Evolutionary conservation across 2,113 vertebrate species (phyloP), one percentile per base, ranked within the genome.

Genomic region (Cryptomyrus ogoouensis): DNA sequence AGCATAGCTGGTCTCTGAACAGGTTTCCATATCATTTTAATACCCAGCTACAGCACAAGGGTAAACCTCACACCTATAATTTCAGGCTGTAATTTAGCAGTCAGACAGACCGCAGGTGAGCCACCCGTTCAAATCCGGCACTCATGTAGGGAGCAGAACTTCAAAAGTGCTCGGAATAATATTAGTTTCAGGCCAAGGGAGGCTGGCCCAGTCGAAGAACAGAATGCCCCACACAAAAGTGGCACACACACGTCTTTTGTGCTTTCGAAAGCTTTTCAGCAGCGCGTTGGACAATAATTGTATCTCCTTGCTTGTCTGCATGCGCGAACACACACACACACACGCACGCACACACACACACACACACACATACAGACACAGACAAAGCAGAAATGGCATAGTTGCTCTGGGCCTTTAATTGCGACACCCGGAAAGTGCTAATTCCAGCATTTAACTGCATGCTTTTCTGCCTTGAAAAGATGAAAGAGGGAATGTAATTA

Each of bases 401-500:
- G 97, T 96, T 95, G 96, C 96, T 97, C 95, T 95, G 95, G 96
- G 95, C 94, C 97, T 97, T 98, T 98, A 97, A 98, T 97, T 97
- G 96, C 95, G 96, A 96, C 96, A 96, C 97, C 96, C 94, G 96
- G 97, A 97, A 97, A 97, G 98, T 98, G 97, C 97, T 98, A 98
- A 99, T 99, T 98, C 97, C 98, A 97, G 97, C 98, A 97, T 99
- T 99, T 99, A 99, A 97, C 97, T 96, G 97, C 97, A 96, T 97
- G 97, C 96, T 98, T 98, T 99, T 99, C 98, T 98, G 98, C 98
- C 97, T 98, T 96, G 97, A 96, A 96, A 96, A 98, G 98, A 99
- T 99, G 98, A 99, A 99, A 98, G 98, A 97, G 97, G 97, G 99
- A 98, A 99, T 98, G 98, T 99, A 99, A 99, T 99, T 99, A 97